Base-by-base conservation (phyloP, 2,797 vertebrate species). In the Mormyrus proboscirostris region DNA sequence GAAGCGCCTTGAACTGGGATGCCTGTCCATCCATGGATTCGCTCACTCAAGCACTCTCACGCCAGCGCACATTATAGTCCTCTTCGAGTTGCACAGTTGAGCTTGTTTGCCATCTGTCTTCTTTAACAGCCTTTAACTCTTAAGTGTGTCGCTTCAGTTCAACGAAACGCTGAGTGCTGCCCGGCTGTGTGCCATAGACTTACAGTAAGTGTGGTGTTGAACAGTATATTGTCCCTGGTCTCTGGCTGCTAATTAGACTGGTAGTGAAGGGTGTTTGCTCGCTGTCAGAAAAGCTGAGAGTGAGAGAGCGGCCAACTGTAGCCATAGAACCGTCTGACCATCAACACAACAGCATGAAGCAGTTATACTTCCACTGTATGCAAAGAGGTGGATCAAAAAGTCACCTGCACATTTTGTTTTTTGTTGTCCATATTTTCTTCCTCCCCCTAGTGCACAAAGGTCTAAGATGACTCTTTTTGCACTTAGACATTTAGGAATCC, bases 51-150 rank as follows among this genome's bases (percentile, higher is more conserved):
- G 69, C 14, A 6, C 69, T 41, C 69, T 73, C 33, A 87, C 7
- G n/a, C 33, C 57, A 41, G 55, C 8, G 29, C 16, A 87, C 53
- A 62, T 47, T 38, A 87, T 19, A 87, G 29, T 57, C 51, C 22
- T 53, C 14, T 47, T 62, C 53, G n/a, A 87, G 51, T 44, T 41
- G 29, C 49, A 55, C 86, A 87, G 51, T 59, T 44, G 29, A 16
- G 86, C 86, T 62, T 87, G 86, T 87, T 87, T 59, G 51, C 86
- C 86, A 62, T 87, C 86, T 62, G 86, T 87, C 86, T 87, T 87
- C 22, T 59, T 41, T 87, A 87, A 44, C 53, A 87, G 86, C 51
- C 49, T 51, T 87, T 87, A 87, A 62, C 53, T 87, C 86, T 62
- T 87, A 57, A 87, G 47, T 50, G 49, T 29, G 79, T 44, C 47